Conservation (phyloP, 2,797 vertebrate species). For the Chrosomus eos region DNA sequence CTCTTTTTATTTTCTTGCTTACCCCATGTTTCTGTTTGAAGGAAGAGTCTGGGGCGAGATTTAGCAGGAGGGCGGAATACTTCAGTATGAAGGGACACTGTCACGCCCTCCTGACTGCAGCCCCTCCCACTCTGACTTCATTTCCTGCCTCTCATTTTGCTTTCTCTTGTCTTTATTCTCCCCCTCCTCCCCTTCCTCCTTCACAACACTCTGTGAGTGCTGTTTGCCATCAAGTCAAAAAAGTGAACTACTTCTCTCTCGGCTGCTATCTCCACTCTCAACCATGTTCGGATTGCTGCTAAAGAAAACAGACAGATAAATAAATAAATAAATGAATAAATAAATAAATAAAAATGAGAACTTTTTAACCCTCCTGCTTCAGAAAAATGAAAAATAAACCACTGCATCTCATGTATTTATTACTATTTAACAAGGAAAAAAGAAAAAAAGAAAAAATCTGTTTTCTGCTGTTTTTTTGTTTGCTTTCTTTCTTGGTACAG, state of each 20-base stretch:
- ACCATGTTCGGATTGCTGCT: conserved; percentile 88
- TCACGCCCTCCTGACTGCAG: conserved; percentile 57
- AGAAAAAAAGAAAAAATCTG: conserved; percentile 76
- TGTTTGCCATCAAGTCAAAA: conserved; percentile 81
- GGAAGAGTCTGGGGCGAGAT: conserved; percentile 53
- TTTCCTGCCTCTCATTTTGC: conserved; percentile 49
- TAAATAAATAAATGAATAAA: conserved; percentile 81
- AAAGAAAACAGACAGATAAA: conserved; percentile 87
- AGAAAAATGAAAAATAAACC: conserved; percentile 84
- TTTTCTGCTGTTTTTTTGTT: conserved; percentile 85
- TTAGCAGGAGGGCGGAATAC: conserved; percentile 66
- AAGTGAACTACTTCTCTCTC: conserved; percentile 81
- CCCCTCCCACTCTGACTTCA: conserved; percentile 47
- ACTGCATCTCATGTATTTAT: conserved; percentile 91
- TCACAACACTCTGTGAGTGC: conserved; percentile 70
- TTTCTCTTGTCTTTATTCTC: conserved; percentile 53
- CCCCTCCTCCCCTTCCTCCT: conserved; percentile 71
- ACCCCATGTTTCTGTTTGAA: conserved; percentile 61
- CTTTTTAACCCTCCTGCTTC: conserved; percentile 87
- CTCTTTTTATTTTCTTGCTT: conserved; percentile 28
- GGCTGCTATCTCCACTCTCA: conserved; percentile 83
- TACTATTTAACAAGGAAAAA: conserved; percentile 88
- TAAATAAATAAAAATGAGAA: conserved; percentile 75
- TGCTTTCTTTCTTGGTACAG: conserved; percentile 84
- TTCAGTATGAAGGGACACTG: conserved; percentile 66